Percentiles rank a stretch among this genome's conserved stretches.
Conservation (phyloP, 2,113 vertebrate genomes). For the Trachemys scripta region DNA sequence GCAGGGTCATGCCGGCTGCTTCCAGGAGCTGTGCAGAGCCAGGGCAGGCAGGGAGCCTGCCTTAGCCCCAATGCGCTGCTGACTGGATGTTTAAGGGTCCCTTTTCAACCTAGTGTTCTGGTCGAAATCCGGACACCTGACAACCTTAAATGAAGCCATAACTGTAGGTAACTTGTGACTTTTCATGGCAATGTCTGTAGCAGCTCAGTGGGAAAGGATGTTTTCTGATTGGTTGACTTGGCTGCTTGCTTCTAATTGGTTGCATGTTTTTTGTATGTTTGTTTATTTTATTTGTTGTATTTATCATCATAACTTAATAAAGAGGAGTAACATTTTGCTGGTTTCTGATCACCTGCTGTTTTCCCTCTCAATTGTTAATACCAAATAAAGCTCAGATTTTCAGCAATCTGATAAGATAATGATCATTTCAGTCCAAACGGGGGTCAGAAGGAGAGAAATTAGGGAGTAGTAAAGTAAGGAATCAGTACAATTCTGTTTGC, state of each 20-base stretch:
- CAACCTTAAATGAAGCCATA: neutral
- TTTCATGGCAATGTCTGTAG: fast-evolving
- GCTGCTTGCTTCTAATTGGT: neutral
- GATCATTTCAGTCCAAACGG: constrained; percentile 9
- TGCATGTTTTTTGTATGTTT: neutral
- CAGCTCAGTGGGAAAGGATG: fast-evolving
- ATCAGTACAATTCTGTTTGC: neutral
- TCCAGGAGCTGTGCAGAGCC: too few relatives aligned
- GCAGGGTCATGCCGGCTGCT: too few relatives aligned
- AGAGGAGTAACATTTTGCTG: neutral
- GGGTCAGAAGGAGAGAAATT: neutral
- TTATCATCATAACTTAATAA: neutral
- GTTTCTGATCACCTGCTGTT: neutral
- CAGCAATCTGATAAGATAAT: neutral
- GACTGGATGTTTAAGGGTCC: too few relatives aligned
- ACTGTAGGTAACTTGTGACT: neutral
- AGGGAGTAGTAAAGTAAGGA: neutral
- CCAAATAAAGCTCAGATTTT: neutral
- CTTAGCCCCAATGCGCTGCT: too few relatives aligned
- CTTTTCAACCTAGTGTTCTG: too few relatives aligned
- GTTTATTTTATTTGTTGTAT: neutral
- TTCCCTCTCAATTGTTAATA: neutral
- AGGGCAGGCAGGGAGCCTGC: too few relatives aligned
- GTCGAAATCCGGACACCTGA: too few relatives aligned
- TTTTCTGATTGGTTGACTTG: neutral